Percentiles rank a stretch among this genome's conserved stretches.
Evolutionary conservation across 2,888 invertebrate species (phyloP).

Genomic region (Torymus aiolomorphi): DNA sequence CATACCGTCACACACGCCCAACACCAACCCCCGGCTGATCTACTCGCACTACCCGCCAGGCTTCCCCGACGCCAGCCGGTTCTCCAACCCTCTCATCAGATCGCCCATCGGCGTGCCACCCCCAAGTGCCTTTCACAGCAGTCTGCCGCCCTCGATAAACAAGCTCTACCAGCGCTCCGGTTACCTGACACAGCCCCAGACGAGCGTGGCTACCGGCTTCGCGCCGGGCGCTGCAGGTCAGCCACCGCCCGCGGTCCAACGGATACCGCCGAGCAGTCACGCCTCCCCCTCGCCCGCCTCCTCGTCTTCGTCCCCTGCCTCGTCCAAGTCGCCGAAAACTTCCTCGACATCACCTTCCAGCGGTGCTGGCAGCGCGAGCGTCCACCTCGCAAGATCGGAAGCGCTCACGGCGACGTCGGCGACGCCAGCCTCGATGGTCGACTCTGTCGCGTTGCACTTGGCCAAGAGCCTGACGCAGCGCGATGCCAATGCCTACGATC

Average conservation of each 20-base stretch:
- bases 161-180: conserved; percentile 72
- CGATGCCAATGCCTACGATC: conserved; percentile 65
- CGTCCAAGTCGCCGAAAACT: conserved; percentile 57
- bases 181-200: conserved; percentile 69
- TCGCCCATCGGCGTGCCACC: conserved; percentile 70
- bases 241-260: conserved; percentile 70
- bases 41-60: conserved; percentile 70
- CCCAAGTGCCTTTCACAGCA: conserved; percentile 74
- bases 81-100: conserved; percentile 70
- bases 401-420: conserved; percentile 48
- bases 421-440: conserved; percentile 52
- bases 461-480: conserved; percentile 59
- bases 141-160: conserved; percentile 72
- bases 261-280: conserved; percentile 70
- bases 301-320: conserved; percentile 47
- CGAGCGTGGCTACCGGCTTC: conserved; percentile 38
- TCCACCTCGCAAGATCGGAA: conserved; percentile 62
- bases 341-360: conserved; percentile 17
- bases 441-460: conserved; percentile 60
- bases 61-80: conserved; percentile 67
- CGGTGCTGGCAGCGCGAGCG: conserved; percentile 54
- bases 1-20: conserved; percentile 73
- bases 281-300: conserved; percentile 63
- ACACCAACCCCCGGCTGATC: conserved; percentile 72
- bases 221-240: conserved; percentile 57